Percentiles rank a stretch among this genome's conserved stretches.
Evolutionary conservation across 37 sponge, comb jelly and placozoan genomes (phyloP).

Genomic region (Oopsacas minuta): DNA sequence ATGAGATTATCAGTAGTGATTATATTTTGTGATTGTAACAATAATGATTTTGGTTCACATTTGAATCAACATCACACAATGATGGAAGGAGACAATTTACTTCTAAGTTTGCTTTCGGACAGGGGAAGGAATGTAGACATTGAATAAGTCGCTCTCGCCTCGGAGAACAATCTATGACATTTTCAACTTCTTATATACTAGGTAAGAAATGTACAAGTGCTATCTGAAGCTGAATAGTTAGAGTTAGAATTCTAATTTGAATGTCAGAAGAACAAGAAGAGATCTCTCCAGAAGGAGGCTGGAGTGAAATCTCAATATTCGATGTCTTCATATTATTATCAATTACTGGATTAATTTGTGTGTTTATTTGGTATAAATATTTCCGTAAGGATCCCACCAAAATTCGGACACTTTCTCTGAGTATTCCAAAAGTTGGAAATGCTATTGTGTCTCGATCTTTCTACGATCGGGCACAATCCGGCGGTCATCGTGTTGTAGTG

Average conservation of each 20-base stretch:
- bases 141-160: too few species aligned
- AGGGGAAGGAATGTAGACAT: too few species aligned
- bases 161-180: too few species aligned
- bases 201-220: too few species aligned
- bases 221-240: too few species aligned
- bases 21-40: too few species aligned
- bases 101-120: too few species aligned
- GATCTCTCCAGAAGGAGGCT: not conserved
- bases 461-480: not conserved
- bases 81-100: too few species aligned
- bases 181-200: not conserved
- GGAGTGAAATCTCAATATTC: not conserved
- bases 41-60: too few species aligned
- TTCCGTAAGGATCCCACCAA: not conserved
- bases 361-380: not conserved
- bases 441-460: not conserved
- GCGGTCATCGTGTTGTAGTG: conserved; percentile 46
- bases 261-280: conserved; percentile 21
- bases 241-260: too few species aligned
- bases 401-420: not conserved
- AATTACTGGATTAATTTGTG: not conserved
- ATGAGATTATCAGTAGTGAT: too few species aligned
- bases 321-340: not conserved
- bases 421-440: not conserved
- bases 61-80: too few species aligned